A percentile compares a stretch with the other conserved stretches of the same genome.
phyloP scores from a whole-genome alignment of 2,113 vertebrate genomes.

The Thryonomys swinderianus region DNA sequence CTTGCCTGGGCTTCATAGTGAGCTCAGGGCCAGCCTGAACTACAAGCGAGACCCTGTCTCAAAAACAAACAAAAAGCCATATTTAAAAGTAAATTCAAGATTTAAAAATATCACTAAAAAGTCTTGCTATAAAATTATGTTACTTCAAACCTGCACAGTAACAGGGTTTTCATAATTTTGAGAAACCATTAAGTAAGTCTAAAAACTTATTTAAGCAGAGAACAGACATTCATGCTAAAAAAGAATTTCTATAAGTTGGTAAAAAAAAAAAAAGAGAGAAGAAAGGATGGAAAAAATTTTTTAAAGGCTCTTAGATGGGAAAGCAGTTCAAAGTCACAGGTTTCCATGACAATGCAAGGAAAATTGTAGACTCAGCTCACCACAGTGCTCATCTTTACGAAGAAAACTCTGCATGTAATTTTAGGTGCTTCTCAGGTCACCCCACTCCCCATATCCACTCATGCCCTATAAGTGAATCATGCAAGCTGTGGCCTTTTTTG shows the following conservation, averaged over 20 bases:
- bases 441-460: neutral
- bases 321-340: neutral
- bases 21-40: too few relatives aligned
- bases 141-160: neutral
- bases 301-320: neutral
- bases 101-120: conserved; percentile 1
- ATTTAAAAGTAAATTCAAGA: conserved; percentile 27
- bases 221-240: neutral
- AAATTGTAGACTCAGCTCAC: neutral
- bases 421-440: neutral
- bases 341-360: neutral
- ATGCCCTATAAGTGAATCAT: neutral
- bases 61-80: too few relatives aligned
- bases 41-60: too few relatives aligned
- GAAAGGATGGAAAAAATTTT: neutral
- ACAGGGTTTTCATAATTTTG: neutral
- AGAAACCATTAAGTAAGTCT: neutral
- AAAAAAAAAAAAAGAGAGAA: neutral
- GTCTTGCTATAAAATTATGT: neutral
- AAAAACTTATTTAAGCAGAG: neutral
- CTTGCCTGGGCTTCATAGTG: too few relatives aligned
- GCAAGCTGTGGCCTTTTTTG: neutral
- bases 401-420: neutral
- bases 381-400: neutral
- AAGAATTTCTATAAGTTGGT: neutral